phyloP scores from a whole-genome alignment of 2,797 vertebrate species.

The Neomorphus geoffroyi region DNA sequence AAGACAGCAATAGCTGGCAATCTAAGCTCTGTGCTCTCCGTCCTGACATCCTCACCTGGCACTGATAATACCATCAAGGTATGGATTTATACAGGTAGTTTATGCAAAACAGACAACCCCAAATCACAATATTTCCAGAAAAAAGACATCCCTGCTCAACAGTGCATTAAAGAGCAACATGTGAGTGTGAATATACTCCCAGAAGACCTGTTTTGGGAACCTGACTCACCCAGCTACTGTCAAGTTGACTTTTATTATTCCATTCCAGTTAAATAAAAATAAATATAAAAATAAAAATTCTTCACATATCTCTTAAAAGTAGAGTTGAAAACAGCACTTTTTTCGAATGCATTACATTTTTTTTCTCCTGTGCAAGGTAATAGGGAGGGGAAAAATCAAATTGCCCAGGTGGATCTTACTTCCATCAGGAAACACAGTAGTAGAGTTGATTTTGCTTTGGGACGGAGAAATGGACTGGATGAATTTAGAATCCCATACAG shows the following conservation, averaged over 20 bases:
- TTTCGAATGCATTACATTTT: rapidly evolving
- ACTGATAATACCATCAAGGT: rapidly evolving
- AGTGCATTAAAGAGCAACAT: not conserved
- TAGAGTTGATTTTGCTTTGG: not conserved
- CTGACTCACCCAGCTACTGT: not conserved
- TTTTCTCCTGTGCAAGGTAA: not conserved
- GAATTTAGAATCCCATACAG: not conserved
- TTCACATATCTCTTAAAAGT: not conserved
- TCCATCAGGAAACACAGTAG: not conserved
- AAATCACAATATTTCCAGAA: not conserved
- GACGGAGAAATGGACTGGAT: rapidly evolving
- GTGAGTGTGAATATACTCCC: not conserved
- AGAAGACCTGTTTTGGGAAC: not conserved
- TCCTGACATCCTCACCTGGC: not conserved
- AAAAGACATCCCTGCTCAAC: not conserved
- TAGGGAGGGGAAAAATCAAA: not conserved
- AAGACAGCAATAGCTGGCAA: not conserved
- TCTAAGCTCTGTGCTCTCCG: rapidly evolving
- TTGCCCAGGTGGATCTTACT: not conserved
- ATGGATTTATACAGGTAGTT: not conserved
- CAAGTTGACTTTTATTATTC: not conserved
- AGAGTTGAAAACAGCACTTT: not conserved
- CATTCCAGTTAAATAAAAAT: not conserved
- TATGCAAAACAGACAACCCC: not conserved
- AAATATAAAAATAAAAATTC: not conserved